These are phyloP conservation scores for Drosophila atroscutellata DNA, from an alignment of 2,888 invertebrate species.

Conservation along the genomic window DNA sequence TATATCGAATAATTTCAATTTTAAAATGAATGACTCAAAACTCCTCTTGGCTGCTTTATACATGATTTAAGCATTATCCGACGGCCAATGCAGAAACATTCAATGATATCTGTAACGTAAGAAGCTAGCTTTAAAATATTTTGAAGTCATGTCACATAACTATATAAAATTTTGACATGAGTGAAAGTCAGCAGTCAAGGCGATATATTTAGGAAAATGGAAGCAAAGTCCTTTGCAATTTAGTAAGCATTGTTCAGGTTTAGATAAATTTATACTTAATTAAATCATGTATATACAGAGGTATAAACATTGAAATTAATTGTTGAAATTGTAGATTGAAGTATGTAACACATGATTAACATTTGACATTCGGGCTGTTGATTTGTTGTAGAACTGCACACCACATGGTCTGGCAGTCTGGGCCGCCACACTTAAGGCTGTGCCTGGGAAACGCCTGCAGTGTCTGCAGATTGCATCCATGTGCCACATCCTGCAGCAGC, in stretches of 20 bases:
- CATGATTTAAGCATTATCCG: constrained; percentile 2
- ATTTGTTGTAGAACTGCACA: constrained; percentile 42
- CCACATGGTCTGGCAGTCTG: constrained; percentile 41
- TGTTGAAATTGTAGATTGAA: constrained; percentile 10
- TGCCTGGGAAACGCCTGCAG: constrained; percentile 72
- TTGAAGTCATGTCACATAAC: background rate
- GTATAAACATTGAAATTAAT: background rate
- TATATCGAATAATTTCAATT: constrained; percentile 15
- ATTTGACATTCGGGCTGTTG: constrained; percentile 49
- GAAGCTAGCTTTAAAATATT: background rate
- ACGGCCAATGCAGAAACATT: background rate
- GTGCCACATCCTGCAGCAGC: constrained; percentile 79
- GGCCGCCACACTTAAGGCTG: constrained; percentile 66
- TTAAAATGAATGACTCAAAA: constrained; percentile 18
- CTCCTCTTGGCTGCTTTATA: background rate
- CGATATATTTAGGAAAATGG: background rate
- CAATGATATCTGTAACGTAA: no score
- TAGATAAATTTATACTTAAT: background rate
- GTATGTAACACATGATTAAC: constrained; percentile 51
- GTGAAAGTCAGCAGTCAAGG: background rate
- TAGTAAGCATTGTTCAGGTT: background rate
- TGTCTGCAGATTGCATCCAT: constrained; percentile 82
- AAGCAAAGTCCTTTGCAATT: background rate
- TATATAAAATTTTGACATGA: constrained; percentile 2
- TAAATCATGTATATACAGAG: background rate